Conservation (phyloP, 2,888 invertebrate genomes). For the Tiphia femorata region DNA sequence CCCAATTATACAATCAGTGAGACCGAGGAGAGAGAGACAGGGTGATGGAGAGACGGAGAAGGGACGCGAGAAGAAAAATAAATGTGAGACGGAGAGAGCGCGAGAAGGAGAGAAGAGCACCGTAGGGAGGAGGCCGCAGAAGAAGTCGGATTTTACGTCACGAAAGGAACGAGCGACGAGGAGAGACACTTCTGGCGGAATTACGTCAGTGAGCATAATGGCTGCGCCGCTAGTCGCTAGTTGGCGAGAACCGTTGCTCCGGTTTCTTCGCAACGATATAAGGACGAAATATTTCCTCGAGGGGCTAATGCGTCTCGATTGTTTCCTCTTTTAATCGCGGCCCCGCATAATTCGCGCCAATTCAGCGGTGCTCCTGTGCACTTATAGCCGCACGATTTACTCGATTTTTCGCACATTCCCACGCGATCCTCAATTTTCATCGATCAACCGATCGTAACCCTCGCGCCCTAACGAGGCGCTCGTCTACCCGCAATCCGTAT, state of each 20-base stretch:
- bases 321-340: no score
- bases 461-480: no score
- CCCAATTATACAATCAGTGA: slow-evolving; percentile 68
- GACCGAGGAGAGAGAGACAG: slow-evolving; percentile 28
- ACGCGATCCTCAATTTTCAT: no score
- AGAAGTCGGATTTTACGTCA: slow-evolving; percentile 7
- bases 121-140: slow-evolving; percentile 13
- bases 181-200: slow-evolving; percentile 36
- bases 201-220: slow-evolving; percentile 45
- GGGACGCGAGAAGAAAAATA: not conserved
- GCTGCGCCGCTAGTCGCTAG: slow-evolving; percentile 33
- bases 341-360: no score
- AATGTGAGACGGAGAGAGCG: slow-evolving; percentile 13
- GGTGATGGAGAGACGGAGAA: slow-evolving; percentile 14
- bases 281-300: no score
- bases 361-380: no score
- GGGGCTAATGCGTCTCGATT: no score
- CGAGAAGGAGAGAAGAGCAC: slow-evolving; percentile 16
- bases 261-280: no score
- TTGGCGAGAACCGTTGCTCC: slow-evolving; percentile 35
- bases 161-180: slow-evolving; percentile 26
- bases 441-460: no score
- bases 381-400: no score
- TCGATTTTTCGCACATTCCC: no score
- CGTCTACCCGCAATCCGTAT: no score